phyloP scores from a whole-genome alignment of 2,888 invertebrate genomes.

The Margaritifera margaritifera region DNA sequence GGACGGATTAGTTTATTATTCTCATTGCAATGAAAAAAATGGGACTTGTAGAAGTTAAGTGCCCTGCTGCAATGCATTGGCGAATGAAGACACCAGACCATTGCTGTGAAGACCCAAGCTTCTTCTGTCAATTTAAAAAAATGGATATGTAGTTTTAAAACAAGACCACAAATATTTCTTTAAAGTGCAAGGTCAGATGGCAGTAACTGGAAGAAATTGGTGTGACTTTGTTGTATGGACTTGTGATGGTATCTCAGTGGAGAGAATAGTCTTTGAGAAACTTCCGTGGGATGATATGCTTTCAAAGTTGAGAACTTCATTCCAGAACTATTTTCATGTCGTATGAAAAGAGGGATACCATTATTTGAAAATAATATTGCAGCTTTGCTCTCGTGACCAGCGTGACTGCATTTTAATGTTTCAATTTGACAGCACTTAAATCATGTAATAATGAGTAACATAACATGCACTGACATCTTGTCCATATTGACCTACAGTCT shows the following conservation, averaged over 20 bases:
- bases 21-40: slow-evolving; percentile 2
- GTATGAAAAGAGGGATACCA: too few relatives aligned
- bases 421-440: too few relatives aligned
- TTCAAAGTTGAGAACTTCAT: too few relatives aligned
- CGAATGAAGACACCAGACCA: not conserved
- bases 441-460: too few relatives aligned
- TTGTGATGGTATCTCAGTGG: not conserved
- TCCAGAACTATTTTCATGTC: too few relatives aligned
- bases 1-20: not conserved
- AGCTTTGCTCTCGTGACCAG: too few relatives aligned
- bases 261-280: too few relatives aligned
- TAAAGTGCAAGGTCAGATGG: slow-evolving; percentile 4
- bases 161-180: not conserved
- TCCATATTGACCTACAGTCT: too few relatives aligned
- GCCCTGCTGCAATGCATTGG: not conserved
- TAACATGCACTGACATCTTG: too few relatives aligned
- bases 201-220: slow-evolving; percentile 1
- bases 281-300: too few relatives aligned
- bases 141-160: not conserved
- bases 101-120: not conserved
- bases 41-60: slow-evolving; percentile 1
- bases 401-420: too few relatives aligned
- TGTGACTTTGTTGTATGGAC: slow-evolving; percentile 5
- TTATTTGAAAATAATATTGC: too few relatives aligned
- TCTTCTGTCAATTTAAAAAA: not conserved